Evolutionary conservation across 2,113 vertebrate genomes (phyloP).

Genomic region (Symphodus melops): DNA sequence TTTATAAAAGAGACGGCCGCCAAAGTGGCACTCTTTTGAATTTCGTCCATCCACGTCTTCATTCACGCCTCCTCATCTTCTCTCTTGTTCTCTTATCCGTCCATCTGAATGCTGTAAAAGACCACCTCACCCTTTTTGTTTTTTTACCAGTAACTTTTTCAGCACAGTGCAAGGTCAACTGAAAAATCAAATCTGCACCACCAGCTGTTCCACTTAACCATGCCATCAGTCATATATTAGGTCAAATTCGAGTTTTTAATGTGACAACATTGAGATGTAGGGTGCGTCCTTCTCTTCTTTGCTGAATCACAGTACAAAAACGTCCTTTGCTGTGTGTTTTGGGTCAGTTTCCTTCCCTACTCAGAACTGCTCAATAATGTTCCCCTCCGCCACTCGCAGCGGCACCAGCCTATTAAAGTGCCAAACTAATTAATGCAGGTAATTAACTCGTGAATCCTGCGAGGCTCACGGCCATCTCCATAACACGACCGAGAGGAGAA

Average conservation of each 20-base stretch:
- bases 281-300: slow-evolving; percentile 26
- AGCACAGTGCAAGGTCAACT: not conserved
- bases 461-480: slow-evolving; percentile 51
- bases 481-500: slow-evolving; percentile 43
- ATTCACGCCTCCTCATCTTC: slow-evolving; percentile 39
- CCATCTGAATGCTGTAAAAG: not conserved
- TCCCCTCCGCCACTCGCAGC: slow-evolving; percentile 47
- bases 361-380: slow-evolving; percentile 36
- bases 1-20: slow-evolving; percentile 6
- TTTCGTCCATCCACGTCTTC: slow-evolving; percentile 36
- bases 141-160: slow-evolving; percentile 23
- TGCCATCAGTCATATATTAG: slow-evolving; percentile 1
- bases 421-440: slow-evolving; percentile 77
- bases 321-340: not conserved
- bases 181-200: slow-evolving; percentile 7
- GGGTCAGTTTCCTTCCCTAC: slow-evolving; percentile 16
- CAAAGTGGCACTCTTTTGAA: slow-evolving; percentile 27
- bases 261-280: slow-evolving; percentile 26
- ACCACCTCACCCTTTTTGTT: not conserved
- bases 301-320: slow-evolving; percentile 52
- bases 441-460: slow-evolving; percentile 74
- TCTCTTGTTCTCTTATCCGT: not conserved
- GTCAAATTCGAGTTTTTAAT: not conserved
- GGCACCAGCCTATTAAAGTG: slow-evolving; percentile 64
- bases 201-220: not conserved